Base-by-base conservation (phyloP, 1,140 invertebrate species). In the Drosophila pallidifrons region DNA sequence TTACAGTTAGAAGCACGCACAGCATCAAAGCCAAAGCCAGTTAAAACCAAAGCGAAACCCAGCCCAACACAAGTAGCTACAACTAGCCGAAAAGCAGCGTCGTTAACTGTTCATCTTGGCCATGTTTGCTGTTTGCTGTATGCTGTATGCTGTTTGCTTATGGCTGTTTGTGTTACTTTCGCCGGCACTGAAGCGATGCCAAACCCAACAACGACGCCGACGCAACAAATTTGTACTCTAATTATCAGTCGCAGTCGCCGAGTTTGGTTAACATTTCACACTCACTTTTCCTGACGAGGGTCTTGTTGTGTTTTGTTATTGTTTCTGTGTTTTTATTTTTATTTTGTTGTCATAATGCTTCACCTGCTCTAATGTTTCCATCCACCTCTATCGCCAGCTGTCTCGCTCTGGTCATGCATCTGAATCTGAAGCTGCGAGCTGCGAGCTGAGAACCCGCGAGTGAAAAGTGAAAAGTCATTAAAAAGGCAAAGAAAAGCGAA, bases 391-490 rank as follows among this genome's bases (percentile, higher is more conserved):
- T 45, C 0, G 30, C n/a, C 15, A 5, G 6, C 11, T 46, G 20
- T 52, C 7, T 35, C 20, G 28, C 38, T 80, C 25, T 80, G 75
- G 68, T 77, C 81, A 85, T 85, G 81, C 77, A 74, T 41, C 54
- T 67, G 77, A 59, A 60, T 65, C 54, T 49, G 69, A 16, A 52
- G 25, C 47, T 51, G 32, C 20, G 82, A 77, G 74, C 76, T 64
- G 30, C 38, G 38, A 41, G n/a, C n/a, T 43, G 82, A 87, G 79
- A 87, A 87, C 72, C 52, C 69, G 68, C 52, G 38, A 38, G 80
- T 73, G 77, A 85, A 89, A 89, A 88, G 85, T 89, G 85, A 88
- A 88, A 80, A 80, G 77, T 80, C 77, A 80, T 80, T 80, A 80
- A 74, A 80, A 77, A 76, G 77, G 57, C 60, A 73, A 88, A 79